A percentile compares a stretch with the other conserved stretches of the same genome.
These are phyloP conservation scores for Apaloderma vittatum DNA, from an alignment of 2,113 vertebrate species.

Conservation along the genomic window DNA sequence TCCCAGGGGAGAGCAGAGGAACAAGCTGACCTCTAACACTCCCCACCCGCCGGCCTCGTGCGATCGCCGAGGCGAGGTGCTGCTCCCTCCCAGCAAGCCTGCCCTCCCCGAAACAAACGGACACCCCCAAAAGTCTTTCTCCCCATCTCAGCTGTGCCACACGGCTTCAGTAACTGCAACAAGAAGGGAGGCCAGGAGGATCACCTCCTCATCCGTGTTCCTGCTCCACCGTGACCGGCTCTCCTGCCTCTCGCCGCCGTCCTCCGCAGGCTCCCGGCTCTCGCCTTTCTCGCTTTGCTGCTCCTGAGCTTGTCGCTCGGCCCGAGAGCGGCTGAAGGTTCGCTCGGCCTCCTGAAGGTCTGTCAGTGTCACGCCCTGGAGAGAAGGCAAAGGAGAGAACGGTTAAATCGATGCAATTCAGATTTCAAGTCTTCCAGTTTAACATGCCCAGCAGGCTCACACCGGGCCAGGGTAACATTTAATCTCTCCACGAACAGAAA, in stretches of 20 bases:
- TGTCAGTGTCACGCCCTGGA: slow-evolving; percentile 91
- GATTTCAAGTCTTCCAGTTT: neutral
- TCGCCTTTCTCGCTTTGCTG: slow-evolving; percentile 42
- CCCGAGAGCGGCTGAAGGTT: slow-evolving; percentile 79
- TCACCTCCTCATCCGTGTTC: slow-evolving; percentile 81
- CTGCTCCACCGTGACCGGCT: slow-evolving; percentile 42
- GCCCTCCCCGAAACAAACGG: neutral
- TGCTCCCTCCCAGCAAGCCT: neutral
- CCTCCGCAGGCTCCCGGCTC: neutral
- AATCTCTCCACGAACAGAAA: neutral
- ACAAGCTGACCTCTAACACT: neutral
- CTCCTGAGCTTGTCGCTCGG: slow-evolving; percentile 79
- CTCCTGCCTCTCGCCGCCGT: slow-evolving; percentile 48
- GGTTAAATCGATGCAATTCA: neutral
- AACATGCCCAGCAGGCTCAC: neutral
- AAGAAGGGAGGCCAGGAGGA: neutral
- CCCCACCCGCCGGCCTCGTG: accelerated
- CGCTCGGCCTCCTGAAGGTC: slow-evolving; percentile 92
- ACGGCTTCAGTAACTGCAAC: neutral
- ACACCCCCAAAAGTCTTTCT: neutral
- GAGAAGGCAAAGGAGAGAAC: neutral
- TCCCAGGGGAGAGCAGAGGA: neutral
- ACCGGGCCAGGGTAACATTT: neutral
- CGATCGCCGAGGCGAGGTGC: neutral
- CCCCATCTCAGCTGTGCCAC: neutral